Evolutionary conservation across 1,140 invertebrate species (phyloP), one percentile per base, ranked within the genome.

Genomic region (Drosophila hydei): DNA sequence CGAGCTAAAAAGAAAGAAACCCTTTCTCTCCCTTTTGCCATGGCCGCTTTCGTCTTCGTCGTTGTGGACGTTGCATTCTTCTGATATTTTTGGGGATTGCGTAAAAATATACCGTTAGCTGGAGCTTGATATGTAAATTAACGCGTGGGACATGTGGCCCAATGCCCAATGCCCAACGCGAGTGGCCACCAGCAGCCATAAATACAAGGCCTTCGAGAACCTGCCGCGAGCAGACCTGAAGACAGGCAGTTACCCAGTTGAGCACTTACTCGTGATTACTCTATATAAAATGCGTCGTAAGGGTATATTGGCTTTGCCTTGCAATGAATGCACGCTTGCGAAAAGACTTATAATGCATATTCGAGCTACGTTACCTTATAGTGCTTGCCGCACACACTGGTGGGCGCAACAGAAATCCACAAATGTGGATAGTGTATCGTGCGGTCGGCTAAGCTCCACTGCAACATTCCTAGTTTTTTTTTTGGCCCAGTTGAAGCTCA

Each of bases 101-200:
- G 81, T 85, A 88, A 85, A 79, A 79, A 72, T 42, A 56, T 83
- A 70, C 81, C 83, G 81, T 88, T 87, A 87, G 83, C 65, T 33
- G 72, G 74, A 25, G 73, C 63, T 72, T 77, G 63, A 76, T 77
- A 81, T 87, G 83, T 75, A 87, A 87, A 88, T 88, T 73, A 74
- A 68, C 69, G 83, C 81, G 81, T 87, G 83, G 81, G 81, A 85
- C 83, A 85, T 87, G 74, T 72, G 70, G 70, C 62, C 74, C 65
- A 61, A 12, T 45, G 63, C 67, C 25, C 25, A 27, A 27, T 27
- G 70, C 61, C 74, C 65, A 58, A 12, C 33, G 52, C 67, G 8
- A 63, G 36, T 38, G 36, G 58, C 43, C 43, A 27, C n/a, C 30
- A 38, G n/a, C 30, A 38, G 19, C 58, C 43, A 69, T 45, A 68